Evolutionary conservation across 2,888 invertebrate species (phyloP).

Genomic region (Oligia fasciuncula): DNA sequence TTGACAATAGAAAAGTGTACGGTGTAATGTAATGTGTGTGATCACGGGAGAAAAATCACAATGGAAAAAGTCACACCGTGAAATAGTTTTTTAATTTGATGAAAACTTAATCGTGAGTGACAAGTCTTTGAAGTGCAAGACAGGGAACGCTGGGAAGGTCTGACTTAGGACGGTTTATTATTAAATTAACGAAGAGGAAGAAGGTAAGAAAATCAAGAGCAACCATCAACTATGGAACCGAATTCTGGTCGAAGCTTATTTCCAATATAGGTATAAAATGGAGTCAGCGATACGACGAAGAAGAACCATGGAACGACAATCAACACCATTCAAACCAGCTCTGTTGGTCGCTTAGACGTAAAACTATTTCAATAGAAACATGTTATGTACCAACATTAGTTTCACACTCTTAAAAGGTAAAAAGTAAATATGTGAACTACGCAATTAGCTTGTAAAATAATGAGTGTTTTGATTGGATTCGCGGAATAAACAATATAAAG

Average conservation of each 20-base stretch:
- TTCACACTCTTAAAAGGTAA: slow-evolving; percentile 39
- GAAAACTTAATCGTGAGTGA: slow-evolving; percentile 11
- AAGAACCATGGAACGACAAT: not conserved
- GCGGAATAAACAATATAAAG: slow-evolving; percentile 64
- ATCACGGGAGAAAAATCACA: slow-evolving; percentile 23
- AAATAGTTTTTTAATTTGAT: slow-evolving; percentile 19
- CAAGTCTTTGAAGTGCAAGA: not conserved
- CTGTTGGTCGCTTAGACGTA: not conserved
- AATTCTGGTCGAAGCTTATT: not conserved
- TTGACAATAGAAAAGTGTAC: slow-evolving; percentile 24
- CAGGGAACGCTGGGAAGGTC: not conserved
- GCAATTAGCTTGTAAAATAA: slow-evolving; percentile 61
- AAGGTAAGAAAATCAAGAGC: not conserved
- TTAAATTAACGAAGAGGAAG: not conserved
- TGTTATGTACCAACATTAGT: slow-evolving; percentile 12
- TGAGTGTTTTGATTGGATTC: slow-evolving; percentile 68
- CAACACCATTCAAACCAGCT: not conserved
- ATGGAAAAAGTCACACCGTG: not conserved
- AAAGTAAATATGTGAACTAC: slow-evolving; percentile 22
- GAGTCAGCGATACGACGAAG: not conserved
- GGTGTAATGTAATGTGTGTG: not conserved
- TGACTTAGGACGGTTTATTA: not conserved
- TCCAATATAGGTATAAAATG: not conserved
- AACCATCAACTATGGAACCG: not conserved
- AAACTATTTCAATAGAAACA: slow-evolving; percentile 30